Conservation (phyloP, 2,113 vertebrate species). For the Helogale parvula region DNA sequence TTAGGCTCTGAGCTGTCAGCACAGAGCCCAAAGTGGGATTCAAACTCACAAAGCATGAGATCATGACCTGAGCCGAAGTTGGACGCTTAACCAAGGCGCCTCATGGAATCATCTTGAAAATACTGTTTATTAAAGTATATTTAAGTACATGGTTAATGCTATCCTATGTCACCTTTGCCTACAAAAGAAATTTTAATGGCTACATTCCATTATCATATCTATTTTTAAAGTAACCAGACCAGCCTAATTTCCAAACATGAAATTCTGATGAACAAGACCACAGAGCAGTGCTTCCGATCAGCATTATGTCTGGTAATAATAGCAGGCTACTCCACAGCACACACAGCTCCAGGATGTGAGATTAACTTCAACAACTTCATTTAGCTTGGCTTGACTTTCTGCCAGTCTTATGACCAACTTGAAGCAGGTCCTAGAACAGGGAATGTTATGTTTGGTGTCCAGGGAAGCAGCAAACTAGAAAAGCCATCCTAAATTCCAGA, state of each 20-base stretch:
- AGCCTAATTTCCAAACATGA: background rate
- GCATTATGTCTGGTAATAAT: background rate
- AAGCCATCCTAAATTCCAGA: constrained; percentile 39
- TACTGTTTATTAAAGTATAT: background rate
- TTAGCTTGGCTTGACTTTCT: constrained; percentile 46
- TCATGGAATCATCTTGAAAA: background rate
- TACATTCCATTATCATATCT: background rate
- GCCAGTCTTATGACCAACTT: background rate
- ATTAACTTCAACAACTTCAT: constrained; percentile 5
- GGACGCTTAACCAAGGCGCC: too few species aligned
- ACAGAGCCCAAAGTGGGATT: too few species aligned
- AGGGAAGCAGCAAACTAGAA: constrained; percentile 16
- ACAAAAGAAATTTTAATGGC: background rate
- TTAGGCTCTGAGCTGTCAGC: too few species aligned
- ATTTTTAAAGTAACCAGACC: constrained; percentile 17
- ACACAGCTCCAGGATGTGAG: background rate
- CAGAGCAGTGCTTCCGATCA: background rate
- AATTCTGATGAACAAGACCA: background rate
- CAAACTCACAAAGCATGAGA: too few species aligned
- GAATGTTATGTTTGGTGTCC: constrained; percentile 47
- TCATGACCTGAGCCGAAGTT: too few species aligned
- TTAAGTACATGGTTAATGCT: background rate
- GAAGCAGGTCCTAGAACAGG: constrained; percentile 23
- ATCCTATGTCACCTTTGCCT: background rate
- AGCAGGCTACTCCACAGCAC: background rate